Base-by-base conservation (phyloP, 2,888 invertebrate genomes). In the Hermaeophaga mercurialis region DNA sequence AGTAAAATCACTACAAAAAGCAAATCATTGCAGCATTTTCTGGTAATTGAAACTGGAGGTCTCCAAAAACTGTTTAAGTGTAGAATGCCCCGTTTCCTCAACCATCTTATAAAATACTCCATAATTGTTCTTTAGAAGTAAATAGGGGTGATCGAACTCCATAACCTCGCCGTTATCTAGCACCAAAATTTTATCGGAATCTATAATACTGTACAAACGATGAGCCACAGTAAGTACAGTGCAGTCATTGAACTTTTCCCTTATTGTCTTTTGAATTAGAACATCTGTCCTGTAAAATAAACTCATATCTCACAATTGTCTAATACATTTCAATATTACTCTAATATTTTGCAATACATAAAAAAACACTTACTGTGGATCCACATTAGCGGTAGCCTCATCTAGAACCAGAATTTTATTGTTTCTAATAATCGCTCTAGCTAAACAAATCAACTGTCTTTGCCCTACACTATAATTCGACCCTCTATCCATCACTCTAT, bases 351-450 rank as follows among this genome's bases (percentile, higher is more conserved):
- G 5, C 14, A 44, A 9, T 12, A 2, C 26, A 14, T 22, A 24
- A 1, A 12, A 6, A 22, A 12, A 8, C 34, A 59, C 84, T 83
- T 71, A 88, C 84, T 90, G 89, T 5, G 91, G 91, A 78, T 95
- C 94, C 5, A 95, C 93, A 73, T 94, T 94, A 1, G 94, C 94
- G 0, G 95, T 95, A 11, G 95, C 94, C 78, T 96, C 95, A 72
- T 96, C 95, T 64, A 96, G 81, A 63, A 95, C 88, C 0, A 95
- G 81, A 62, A 96, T 88, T 63, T 85, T 86, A 76, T 93, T 94
- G 62, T 89, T 88, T 18, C 90, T 82, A 15, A 96, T 79, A 66
- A 95, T 89, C 24, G 95, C 94, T 48, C 95, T 82, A 0, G 94
- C 95, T 58, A 96, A 80, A 73, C 95, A 96, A 36, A 96, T 87